Evolutionary conservation across 2,797 vertebrate genomes (phyloP), one percentile per base, ranked within the genome.

Genomic region (Galaxias olidus): DNA sequence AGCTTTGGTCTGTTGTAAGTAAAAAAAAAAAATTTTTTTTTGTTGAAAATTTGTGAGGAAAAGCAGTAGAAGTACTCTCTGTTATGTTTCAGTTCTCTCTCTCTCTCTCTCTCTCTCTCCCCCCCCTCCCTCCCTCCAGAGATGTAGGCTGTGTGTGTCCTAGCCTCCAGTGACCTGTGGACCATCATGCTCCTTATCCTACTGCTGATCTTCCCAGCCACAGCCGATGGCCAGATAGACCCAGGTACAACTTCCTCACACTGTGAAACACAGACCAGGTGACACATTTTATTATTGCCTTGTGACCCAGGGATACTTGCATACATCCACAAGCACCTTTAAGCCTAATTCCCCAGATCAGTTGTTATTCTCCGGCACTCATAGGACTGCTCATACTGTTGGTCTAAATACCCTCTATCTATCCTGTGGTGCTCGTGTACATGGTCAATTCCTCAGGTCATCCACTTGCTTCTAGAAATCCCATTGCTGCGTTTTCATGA

Each of bases 181-280:
- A 90, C 91, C 89, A 94, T 86, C 88, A 97, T 95, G 94, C 93
- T 94, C 89, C 88, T 95, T 86, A 91, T 93, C 86, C 83, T 95
- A 87, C 90, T 96, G 71, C 91, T 96, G 88, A 78, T 92, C 73
- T 81, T 95, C 82, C 90, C 91, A 51, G 77, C 90, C 65, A 82
- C 88, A 59, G 86, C 89, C 71, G 74, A 78, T 10, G 72, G 91
- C 8, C 94, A 96, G 89, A 92, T 96, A 67, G 94, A 95, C 82
- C 94, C 94, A 57, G 93, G 95, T 96, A 81, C 51, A 9, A 6
- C 4, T 45, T 58, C n/a, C 45, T 45, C 1, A 42, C 58, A 61
- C 18, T 51, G 15, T 15, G n/a, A n/a, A 61, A 47, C 50, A 58
- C 48, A 63, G 8, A 42, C 15, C 6, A 30, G 30, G 30, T 2